Percentiles rank a stretch among this genome's conserved stretches.
Conservation (phyloP, 2,888 invertebrate genomes). For the Acholoe squamosa region DNA sequence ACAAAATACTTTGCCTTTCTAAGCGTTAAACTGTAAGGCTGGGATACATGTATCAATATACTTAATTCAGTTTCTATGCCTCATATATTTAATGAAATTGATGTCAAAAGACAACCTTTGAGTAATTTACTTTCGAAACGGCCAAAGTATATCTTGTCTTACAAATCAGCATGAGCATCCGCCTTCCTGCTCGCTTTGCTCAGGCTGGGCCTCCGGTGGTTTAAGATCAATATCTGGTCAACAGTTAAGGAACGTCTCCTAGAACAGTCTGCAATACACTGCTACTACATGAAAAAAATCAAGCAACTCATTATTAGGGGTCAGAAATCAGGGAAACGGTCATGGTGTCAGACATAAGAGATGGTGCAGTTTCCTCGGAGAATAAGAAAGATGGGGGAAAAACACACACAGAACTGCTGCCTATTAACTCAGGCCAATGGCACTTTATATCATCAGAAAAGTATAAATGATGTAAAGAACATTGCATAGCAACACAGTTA, state of each 20-base stretch:
- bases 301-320: not conserved
- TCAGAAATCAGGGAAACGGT: not conserved
- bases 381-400: not conserved
- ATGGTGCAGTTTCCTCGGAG: too few species aligned
- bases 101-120: too few species aligned
- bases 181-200: conserved; percentile 63
- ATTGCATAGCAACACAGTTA: conserved; percentile 37
- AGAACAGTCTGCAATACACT: conserved; percentile 11
- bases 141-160: not conserved
- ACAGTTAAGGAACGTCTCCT: conserved; percentile 46
- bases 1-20: not conserved
- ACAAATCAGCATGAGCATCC: conserved; percentile 63
- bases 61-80: too few species aligned
- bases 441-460: conserved; percentile 17
- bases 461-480: conserved; percentile 22
- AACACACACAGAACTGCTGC: conserved; percentile 29
- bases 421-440: conserved; percentile 31
- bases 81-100: too few species aligned
- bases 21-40: too few species aligned
- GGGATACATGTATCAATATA: too few species aligned
- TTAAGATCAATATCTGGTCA: conserved; percentile 64
- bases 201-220: conserved; percentile 61
- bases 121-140: not conserved
- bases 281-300: not conserved
- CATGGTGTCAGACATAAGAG: not conserved